A percentile compares a stretch with the other conserved stretches of the same genome.
These are phyloP conservation scores for Sisyra nigra DNA, from an alignment of 2,888 invertebrate genomes.

Conservation along the genomic window DNA sequence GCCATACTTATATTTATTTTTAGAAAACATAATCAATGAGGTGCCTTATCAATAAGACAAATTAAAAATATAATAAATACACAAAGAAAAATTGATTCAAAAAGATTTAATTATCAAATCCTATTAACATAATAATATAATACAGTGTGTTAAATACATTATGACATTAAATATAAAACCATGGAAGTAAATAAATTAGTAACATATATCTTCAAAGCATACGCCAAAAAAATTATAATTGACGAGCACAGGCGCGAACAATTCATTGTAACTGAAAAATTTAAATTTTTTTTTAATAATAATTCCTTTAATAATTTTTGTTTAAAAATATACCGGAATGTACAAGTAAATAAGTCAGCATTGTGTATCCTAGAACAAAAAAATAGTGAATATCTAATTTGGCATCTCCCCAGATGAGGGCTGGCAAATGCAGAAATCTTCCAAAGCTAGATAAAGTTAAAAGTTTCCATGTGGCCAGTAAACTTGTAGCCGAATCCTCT, in stretches of 20 bases:
- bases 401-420: constrained; percentile 42
- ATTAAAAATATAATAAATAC: too few species aligned
- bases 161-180: neutral
- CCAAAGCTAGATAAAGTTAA: constrained; percentile 42
- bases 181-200: constrained; percentile 2
- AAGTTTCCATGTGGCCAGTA: constrained; percentile 32
- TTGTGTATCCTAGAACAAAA: constrained; percentile 46
- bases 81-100: too few species aligned
- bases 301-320: neutral
- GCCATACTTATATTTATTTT: neutral
- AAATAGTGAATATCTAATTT: constrained; percentile 30
- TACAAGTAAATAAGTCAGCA: constrained; percentile 42
- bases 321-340: constrained; percentile 36
- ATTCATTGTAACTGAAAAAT: constrained; percentile 37
- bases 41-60: too few species aligned
- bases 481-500: constrained; percentile 1
- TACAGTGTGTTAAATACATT: neutral
- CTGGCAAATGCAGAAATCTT: constrained; percentile 40
- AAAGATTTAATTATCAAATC: too few species aligned
- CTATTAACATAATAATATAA: too few species aligned
- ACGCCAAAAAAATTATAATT: constrained; percentile 17
- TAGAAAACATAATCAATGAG: too few species aligned
- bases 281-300: constrained; percentile 6
- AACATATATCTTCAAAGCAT: constrained; percentile 12
- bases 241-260: constrained; percentile 29